Conservation (phyloP, 2,113 vertebrate species). For the Cebus imitator region DNA sequence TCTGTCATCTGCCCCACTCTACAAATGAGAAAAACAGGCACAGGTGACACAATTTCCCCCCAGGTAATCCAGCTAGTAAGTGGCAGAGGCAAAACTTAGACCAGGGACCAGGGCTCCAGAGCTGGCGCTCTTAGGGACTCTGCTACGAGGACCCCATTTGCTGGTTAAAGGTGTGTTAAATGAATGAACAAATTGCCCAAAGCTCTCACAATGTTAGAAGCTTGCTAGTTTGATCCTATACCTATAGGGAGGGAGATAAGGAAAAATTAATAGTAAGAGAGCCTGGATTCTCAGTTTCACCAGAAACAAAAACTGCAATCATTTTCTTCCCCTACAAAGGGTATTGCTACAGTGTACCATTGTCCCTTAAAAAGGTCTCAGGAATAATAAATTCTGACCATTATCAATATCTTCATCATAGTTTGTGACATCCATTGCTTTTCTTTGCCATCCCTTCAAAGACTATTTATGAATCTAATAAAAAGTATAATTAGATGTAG, state of each 20-base stretch:
- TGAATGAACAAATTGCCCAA: background rate
- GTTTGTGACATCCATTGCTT: background rate
- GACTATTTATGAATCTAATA: background rate
- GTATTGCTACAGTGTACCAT: fast-evolving
- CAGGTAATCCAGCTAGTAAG: background rate
- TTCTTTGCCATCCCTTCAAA: background rate
- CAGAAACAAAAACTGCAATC: background rate
- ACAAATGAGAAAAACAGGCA: background rate
- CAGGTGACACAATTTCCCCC: background rate
- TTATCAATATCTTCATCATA: background rate
- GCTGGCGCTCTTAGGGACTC: background rate
- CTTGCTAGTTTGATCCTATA: background rate
- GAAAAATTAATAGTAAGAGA: background rate
- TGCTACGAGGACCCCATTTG: background rate
- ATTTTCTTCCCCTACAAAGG: background rate
- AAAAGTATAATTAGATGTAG: background rate
- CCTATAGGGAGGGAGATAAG: background rate
- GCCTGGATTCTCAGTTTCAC: background rate
- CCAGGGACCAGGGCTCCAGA: background rate
- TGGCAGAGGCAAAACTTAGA: background rate
- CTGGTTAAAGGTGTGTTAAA: background rate
- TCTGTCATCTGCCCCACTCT: background rate
- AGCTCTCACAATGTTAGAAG: background rate
- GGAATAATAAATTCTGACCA: background rate
- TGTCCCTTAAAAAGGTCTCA: background rate